Evolutionary conservation across 2,888 invertebrate species (phyloP).

Genomic region (Argyresthia goedartella): DNA sequence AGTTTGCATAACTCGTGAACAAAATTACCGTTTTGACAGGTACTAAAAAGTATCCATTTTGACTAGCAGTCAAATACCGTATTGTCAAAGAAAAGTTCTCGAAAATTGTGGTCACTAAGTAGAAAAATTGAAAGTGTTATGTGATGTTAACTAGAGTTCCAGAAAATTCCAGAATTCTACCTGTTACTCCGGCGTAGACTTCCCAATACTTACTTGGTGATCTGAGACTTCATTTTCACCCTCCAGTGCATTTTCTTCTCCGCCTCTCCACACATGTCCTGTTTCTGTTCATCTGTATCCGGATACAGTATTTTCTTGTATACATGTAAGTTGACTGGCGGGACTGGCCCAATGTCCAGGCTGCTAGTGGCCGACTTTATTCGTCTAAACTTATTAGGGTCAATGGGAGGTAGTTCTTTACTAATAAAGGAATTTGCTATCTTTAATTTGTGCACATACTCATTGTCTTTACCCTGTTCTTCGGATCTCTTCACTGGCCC

Average conservation of each 20-base stretch:
- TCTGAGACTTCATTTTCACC: conserved; percentile 40
- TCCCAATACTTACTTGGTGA: too few species aligned
- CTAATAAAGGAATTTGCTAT: conserved; percentile 37
- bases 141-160: too few species aligned
- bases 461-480: conserved; percentile 25
- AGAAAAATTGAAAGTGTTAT: too few species aligned
- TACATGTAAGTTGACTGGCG: conserved; percentile 48
- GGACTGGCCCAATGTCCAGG: conserved; percentile 27
- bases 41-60: too few species aligned
- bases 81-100: too few species aligned
- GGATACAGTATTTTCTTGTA: conserved; percentile 54
- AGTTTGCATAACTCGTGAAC: too few species aligned
- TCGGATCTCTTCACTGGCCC: conserved; percentile 32
- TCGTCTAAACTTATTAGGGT: conserved; percentile 32
- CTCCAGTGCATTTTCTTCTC: conserved; percentile 40
- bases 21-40: too few species aligned
- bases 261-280: conserved; percentile 16
- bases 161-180: too few species aligned
- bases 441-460: conserved; percentile 59
- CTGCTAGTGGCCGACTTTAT: conserved; percentile 26
- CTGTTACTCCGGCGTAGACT: too few species aligned
- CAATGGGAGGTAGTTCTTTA: conserved; percentile 43
- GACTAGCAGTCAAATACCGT: too few species aligned
- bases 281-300: conserved; percentile 26
- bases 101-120: too few species aligned